Percentiles rank a stretch among this genome's conserved stretches.
phyloP scores from a whole-genome alignment of 2,113 vertebrate species.

The Phyllostomus discolor region DNA sequence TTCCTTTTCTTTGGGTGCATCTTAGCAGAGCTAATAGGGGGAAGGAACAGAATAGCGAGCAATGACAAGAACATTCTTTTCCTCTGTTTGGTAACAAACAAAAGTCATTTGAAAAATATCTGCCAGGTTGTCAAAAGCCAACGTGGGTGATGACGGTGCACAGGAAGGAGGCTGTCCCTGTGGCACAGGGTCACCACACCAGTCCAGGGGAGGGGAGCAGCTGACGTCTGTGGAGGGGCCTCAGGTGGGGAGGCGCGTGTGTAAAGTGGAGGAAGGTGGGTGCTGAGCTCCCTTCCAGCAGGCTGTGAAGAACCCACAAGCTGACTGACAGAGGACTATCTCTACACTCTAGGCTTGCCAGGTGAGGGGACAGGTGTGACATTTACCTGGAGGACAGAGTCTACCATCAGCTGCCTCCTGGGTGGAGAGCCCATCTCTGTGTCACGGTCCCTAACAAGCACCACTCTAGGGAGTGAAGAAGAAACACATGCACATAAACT shows the following conservation, averaged over 20 bases:
- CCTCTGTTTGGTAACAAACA: constrained; percentile 38
- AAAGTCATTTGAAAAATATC: constrained; percentile 50
- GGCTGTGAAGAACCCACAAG: background rate
- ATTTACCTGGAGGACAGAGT: background rate
- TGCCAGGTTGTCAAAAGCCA: constrained; percentile 24
- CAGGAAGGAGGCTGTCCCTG: background rate
- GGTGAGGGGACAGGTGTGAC: background rate
- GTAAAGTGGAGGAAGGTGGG: background rate
- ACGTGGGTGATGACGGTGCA: background rate
- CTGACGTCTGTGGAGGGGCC: no score
- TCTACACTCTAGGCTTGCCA: no score
- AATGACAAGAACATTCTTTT: constrained; percentile 46
- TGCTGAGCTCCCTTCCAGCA: background rate
- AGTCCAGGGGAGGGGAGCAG: background rate
- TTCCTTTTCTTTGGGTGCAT: constrained; percentile 58
- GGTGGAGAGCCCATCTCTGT: background rate
- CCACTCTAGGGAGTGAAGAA: background rate
- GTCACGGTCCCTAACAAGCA: background rate
- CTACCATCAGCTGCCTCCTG: background rate
- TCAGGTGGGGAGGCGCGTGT: background rate
- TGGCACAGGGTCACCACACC: background rate
- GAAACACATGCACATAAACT: background rate
- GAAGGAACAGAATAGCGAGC: constrained; percentile 46
- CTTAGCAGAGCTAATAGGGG: constrained; percentile 59
- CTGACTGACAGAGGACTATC: background rate